Evolutionary conservation across 2,797 vertebrate genomes (phyloP).

Genomic region (Acanthornis magna): DNA sequence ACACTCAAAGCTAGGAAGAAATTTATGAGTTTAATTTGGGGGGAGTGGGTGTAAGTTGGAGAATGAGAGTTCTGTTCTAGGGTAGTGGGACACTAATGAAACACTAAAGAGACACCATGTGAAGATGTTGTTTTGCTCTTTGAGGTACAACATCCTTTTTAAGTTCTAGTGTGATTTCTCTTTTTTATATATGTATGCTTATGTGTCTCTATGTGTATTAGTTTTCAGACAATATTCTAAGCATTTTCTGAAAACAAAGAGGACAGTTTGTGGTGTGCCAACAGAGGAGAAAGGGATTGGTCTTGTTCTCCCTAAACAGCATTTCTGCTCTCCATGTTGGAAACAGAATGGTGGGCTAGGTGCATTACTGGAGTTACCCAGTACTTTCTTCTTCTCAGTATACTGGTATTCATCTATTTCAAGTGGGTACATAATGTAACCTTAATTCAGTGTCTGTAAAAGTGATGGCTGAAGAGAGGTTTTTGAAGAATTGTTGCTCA

Average conservation of each 20-base stretch:
- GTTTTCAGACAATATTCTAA: background rate
- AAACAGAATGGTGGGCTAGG: background rate
- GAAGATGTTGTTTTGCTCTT: background rate
- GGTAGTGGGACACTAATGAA: background rate
- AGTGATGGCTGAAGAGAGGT: background rate
- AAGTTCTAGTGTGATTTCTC: background rate
- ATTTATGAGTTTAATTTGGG: background rate
- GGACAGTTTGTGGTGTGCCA: background rate
- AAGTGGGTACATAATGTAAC: background rate
- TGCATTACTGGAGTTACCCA: background rate
- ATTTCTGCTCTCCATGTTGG: background rate
- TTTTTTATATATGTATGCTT: accelerated
- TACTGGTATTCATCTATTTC: background rate
- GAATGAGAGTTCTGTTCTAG: background rate
- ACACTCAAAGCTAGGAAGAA: background rate
- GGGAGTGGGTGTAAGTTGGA: accelerated
- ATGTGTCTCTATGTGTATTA: background rate
- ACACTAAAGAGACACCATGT: background rate
- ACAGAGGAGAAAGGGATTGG: background rate
- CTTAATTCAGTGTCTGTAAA: background rate
- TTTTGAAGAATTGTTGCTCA: background rate
- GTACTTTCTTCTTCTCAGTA: background rate
- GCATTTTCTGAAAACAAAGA: background rate
- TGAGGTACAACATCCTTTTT: background rate
- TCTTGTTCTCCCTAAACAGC: background rate